These are phyloP conservation scores for Aix galericulata DNA, from an alignment of 2,113 vertebrate species.

Conservation along the genomic window DNA sequence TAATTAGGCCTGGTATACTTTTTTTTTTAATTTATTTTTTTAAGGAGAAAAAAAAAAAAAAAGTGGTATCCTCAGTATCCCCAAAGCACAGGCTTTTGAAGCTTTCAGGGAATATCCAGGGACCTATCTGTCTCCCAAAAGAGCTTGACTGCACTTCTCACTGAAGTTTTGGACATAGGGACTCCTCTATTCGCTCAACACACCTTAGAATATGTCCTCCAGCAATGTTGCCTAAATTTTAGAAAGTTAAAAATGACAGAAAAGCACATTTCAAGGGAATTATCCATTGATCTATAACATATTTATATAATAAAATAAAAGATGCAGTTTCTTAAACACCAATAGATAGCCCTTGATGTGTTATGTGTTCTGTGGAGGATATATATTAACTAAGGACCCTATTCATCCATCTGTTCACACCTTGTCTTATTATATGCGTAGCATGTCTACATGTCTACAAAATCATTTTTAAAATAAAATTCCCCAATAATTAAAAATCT, in stretches of 20 bases:
- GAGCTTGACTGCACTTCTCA: neutral
- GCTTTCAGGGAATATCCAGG: slow-evolving; percentile 1
- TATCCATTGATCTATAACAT: neutral
- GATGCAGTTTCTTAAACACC: neutral
- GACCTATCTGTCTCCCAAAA: neutral
- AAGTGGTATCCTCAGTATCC: neutral
- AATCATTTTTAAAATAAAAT: neutral
- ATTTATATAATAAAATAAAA: neutral
- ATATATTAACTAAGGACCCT: neutral
- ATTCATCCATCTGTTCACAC: neutral
- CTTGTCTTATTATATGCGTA: neutral
- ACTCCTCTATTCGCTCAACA: neutral
- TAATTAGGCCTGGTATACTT: neutral
- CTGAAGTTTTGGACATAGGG: neutral
- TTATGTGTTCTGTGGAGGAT: neutral
- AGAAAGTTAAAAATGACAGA: neutral
- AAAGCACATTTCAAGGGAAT: neutral
- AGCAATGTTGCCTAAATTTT: neutral
- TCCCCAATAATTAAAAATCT: neutral
- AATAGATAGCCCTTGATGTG: neutral
- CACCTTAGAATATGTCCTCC: neutral
- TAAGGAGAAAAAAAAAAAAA: slow-evolving; percentile 12
- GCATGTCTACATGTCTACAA: neutral
- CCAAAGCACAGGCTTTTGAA: neutral
- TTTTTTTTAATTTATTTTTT: neutral